Evolutionary conservation across 1,140 invertebrate genomes (phyloP).

Genomic region (Drosophila santomea): DNA sequence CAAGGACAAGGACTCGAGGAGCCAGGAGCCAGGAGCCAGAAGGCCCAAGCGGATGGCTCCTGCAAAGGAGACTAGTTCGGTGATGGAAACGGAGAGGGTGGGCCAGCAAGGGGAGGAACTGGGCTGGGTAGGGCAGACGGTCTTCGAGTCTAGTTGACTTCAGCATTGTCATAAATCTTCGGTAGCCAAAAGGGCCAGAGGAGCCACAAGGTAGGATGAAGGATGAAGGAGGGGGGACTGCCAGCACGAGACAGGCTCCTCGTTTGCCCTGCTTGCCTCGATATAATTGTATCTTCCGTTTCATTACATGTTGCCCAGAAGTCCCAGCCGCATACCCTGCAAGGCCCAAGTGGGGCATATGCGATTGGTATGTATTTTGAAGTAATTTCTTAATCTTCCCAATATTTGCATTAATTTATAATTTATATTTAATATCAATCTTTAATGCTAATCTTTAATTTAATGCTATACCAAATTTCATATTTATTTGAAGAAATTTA

Average conservation of each 20-base stretch:
- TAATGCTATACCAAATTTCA: not conserved
- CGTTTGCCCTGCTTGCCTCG: constrained; percentile 27
- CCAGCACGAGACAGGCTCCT: constrained; percentile 41
- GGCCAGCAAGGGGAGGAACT: not conserved
- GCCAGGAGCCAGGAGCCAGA: not conserved
- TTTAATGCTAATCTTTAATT: not conserved
- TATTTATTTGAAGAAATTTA: not conserved
- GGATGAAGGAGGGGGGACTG: not conserved
- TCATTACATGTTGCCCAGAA: constrained; percentile 70
- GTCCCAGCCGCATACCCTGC: constrained; percentile 14
- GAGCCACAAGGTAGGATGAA: too few relatives aligned
- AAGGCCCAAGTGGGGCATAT: not conserved
- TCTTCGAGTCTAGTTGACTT: constrained; percentile 52
- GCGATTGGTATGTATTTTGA: not conserved
- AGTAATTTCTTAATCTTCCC: not conserved
- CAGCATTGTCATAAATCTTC: constrained; percentile 47
- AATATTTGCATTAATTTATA: too few relatives aligned
- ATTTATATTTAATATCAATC: too few relatives aligned
- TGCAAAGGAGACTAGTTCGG: not conserved
- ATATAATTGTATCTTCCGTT: constrained; percentile 79
- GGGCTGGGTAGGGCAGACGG: constrained; percentile 14
- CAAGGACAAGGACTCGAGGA: constrained; percentile 30
- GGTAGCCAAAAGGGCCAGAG: constrained; percentile 30
- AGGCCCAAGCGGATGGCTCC: too few relatives aligned
- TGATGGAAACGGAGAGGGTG: not conserved